A percentile compares a stretch with the other conserved stretches of the same genome.
Evolutionary conservation across 2,888 invertebrate genomes (phyloP).

Genomic region (Aphrophora alni): DNA sequence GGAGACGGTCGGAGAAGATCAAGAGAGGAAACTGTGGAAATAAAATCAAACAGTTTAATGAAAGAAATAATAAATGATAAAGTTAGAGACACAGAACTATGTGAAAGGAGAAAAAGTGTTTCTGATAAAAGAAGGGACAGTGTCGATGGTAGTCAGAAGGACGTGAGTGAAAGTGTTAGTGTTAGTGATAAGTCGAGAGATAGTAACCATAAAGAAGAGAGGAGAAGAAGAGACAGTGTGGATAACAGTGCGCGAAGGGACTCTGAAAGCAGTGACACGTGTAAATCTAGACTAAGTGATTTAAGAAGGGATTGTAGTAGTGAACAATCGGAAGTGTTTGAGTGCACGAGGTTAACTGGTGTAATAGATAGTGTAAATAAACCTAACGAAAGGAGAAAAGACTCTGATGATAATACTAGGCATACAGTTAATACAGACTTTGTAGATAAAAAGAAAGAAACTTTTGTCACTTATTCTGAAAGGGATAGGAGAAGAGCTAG

Average conservation of each 20-base stretch:
- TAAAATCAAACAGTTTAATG: slow-evolving; percentile 39
- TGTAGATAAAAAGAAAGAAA: slow-evolving; percentile 48
- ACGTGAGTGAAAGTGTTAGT: slow-evolving; percentile 49
- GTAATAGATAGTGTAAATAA: slow-evolving; percentile 25
- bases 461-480: slow-evolving; percentile 49
- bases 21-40: slow-evolving; percentile 45
- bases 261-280: slow-evolving; percentile 28
- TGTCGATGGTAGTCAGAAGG: slow-evolving; percentile 55
- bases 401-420: slow-evolving; percentile 35
- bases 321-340: slow-evolving; percentile 38
- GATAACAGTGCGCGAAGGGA: slow-evolving; percentile 40
- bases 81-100: slow-evolving; percentile 45
- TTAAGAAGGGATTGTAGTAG: slow-evolving; percentile 34
- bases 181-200: slow-evolving; percentile 50
- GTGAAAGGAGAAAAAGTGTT: slow-evolving; percentile 50
- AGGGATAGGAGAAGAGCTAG: slow-evolving; percentile 52
- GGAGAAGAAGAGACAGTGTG: slow-evolving; percentile 54
- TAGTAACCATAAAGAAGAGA: slow-evolving; percentile 53
- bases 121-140: slow-evolving; percentile 53
- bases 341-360: slow-evolving; percentile 32
- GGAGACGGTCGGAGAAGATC: slow-evolving; percentile 44
- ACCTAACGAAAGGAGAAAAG: slow-evolving; percentile 28
- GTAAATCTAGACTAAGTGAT: slow-evolving; percentile 37
- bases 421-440: slow-evolving; percentile 27
- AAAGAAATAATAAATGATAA: slow-evolving; percentile 46